Base-by-base conservation (phyloP, 2,797 vertebrate genomes). In the Poeciliopsis turneri region DNA sequence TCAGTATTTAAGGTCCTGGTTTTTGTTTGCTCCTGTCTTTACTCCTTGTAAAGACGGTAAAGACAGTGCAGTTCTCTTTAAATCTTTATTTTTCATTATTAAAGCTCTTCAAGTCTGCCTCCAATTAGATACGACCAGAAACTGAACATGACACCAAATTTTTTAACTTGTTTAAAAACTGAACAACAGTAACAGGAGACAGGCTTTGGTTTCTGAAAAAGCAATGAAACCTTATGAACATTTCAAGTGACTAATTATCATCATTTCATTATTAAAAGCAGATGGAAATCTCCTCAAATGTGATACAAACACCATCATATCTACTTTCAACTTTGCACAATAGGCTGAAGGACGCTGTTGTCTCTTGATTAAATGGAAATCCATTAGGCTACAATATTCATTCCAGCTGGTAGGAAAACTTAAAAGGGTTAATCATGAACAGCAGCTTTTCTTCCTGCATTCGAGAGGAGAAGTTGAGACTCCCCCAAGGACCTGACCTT, bases 401-500 rank as follows among this genome's bases (percentile, higher is more conserved):
- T 13, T 46, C 43, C 30, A 57, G 49, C 71, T 76, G n/a, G 59
- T 28, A 33, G 15, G 20, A 51, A 77, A 71, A 75, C 23, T 5
- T 70, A 10, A 76, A 55, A 18, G 68, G 84, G 73, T 76, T 61
- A 80, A 74, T 36, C 13, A 43, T 59, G 51, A 85, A 80, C 83
- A 84, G 78, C 4, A 61, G 57, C 28, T 6, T n/a, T 33, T 78
- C 11, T 36, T 45, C 45, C 23, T 82, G 61, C 84, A 69, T 13
- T 70, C 28, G 70, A 74, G 77, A 84, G 79, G 74, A 79, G 36
- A 86, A 74, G 85, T 80, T 7, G 0, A 84, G 72, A 68, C 36
- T 45, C 13, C 77, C 72, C 69, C 13, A 12, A 74, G 78, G 80
- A 84, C 72, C 59, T 86, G 86, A 89, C 78, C 88, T 51, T 90